Evolutionary conservation across 2,888 invertebrate species (phyloP).

Genomic region (Phania funesta): DNA sequence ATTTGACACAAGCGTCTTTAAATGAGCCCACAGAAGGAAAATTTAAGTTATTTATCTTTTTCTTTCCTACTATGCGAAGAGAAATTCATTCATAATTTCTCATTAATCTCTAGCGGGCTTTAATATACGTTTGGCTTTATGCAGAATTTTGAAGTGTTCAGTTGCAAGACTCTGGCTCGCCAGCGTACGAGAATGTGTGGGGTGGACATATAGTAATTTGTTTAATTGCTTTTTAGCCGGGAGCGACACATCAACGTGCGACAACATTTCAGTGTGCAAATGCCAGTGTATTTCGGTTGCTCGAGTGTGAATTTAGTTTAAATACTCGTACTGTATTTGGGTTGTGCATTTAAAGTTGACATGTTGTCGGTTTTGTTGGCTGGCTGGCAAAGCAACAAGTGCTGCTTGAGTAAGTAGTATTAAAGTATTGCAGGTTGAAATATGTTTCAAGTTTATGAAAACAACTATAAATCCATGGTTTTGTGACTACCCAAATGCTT

Average conservation of each 20-base stretch:
- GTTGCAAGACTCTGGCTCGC: background rate
- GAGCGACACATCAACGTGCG: conserved; percentile 80
- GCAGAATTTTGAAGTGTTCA: conserved; percentile 18
- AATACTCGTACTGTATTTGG: conserved; percentile 44
- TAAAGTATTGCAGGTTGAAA: background rate
- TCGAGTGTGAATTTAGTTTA: conserved; percentile 21
- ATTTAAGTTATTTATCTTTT: conserved; percentile 59
- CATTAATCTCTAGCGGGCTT: conserved; percentile 56
- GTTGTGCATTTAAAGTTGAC: conserved; percentile 44
- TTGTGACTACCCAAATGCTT: conserved; percentile 11
- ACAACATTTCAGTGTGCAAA: conserved; percentile 67
- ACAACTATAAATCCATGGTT: background rate
- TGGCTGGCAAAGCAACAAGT: conserved; percentile 40
- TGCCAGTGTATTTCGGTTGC: conserved; percentile 13
- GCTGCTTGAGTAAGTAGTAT: conserved; percentile 7
- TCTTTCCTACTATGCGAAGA: conserved; percentile 26
- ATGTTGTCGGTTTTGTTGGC: conserved; percentile 1
- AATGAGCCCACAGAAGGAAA: background rate
- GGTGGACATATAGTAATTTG: conserved; percentile 78
- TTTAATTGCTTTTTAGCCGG: conserved; percentile 79
- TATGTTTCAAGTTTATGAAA: background rate
- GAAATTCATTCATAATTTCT: conserved; percentile 62
- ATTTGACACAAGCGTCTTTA: conserved; percentile 43
- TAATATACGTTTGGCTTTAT: conserved; percentile 8
- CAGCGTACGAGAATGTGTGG: conserved; percentile 45